Base-by-base conservation (phyloP, 2,888 invertebrate genomes). In the Tetragonisca angustula region DNA sequence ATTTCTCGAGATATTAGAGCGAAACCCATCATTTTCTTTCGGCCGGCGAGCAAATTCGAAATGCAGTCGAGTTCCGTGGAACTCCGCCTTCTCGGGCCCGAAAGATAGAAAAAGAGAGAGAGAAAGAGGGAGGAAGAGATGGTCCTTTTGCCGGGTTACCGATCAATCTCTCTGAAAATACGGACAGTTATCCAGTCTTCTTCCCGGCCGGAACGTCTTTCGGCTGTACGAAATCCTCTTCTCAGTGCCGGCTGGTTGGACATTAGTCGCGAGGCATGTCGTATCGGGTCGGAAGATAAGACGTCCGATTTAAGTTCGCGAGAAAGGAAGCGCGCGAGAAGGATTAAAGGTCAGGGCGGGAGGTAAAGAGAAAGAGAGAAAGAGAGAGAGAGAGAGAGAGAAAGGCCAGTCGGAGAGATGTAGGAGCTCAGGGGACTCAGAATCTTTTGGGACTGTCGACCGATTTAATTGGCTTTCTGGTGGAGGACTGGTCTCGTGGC, bases 361-460 rank as follows among this genome's bases (percentile, higher is more conserved):
- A 50, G 59, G 74, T 15, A 54, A 36, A n/a, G 19, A 4, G 43
- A 43, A 36, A 4, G 50, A 24, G 56, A n/a, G n/a, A 56, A 65
- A 78, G 36, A 54, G 27, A 32, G 72, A 27, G 52, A 32, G 15
- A 61, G 69, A 56, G 17, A 52, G 67, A 54, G 21, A 50, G 59
- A 61, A 43, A 62, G 64, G 64, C 36, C 19, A 27, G 64, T 32
- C 27, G 43, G 49, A 54, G 73, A 83, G 68, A 84, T 50, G 74
- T 70, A 62, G 86, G 79, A 86, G 79, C 78, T 76, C 75, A 71
- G 67, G 74, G 86, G 84, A 78, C 84, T 82, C 86, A 76, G 90
- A 91, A 90, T 91, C 91, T 90, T 90, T 91, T 80, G 89, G 90
- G 90, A 90, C 91, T 91, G 91, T 91, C 91, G 90, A 90, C 89